Evolutionary conservation across 2,113 vertebrate genomes (phyloP).

Genomic region (Epinephelus moara): DNA sequence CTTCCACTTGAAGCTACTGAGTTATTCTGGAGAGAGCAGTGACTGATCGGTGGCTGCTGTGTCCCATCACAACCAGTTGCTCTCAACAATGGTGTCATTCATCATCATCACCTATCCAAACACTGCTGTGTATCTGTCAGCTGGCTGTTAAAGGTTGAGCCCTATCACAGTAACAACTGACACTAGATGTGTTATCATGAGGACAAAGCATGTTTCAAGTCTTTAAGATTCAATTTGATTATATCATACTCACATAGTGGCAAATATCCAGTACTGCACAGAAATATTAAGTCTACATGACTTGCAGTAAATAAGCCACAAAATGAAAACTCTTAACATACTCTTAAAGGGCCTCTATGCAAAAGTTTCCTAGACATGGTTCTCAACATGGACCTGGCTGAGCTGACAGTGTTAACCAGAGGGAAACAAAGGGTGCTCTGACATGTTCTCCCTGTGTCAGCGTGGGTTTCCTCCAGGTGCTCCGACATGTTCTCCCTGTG

Average conservation of each 20-base stretch:
- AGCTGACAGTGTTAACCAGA: no score
- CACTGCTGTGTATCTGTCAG: neutral
- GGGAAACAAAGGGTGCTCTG: no score
- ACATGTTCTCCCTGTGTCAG: no score
- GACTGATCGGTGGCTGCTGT: neutral
- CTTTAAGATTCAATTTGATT: neutral
- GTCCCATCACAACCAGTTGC: neutral
- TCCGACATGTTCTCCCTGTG: no score
- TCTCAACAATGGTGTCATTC: constrained; percentile 9
- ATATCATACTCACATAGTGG: neutral
- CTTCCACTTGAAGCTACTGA: neutral
- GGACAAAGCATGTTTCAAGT: neutral
- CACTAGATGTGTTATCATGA: neutral
- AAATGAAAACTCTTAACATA: neutral
- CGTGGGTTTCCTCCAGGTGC: no score
- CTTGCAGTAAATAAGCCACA: no score
- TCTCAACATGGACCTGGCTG: no score
- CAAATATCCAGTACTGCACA: neutral
- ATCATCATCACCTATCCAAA: constrained; percentile 12
- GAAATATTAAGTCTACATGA: neutral
- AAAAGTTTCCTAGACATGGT: no score
- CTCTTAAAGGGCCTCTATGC: no score
- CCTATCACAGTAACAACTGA: neutral
- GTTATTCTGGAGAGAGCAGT: neutral
- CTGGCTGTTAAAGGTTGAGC: neutral